A percentile compares a stretch with the other conserved stretches of the same genome.
Evolutionary conservation across 2,888 invertebrate genomes (phyloP).

Genomic region (Agrotis segetum): DNA sequence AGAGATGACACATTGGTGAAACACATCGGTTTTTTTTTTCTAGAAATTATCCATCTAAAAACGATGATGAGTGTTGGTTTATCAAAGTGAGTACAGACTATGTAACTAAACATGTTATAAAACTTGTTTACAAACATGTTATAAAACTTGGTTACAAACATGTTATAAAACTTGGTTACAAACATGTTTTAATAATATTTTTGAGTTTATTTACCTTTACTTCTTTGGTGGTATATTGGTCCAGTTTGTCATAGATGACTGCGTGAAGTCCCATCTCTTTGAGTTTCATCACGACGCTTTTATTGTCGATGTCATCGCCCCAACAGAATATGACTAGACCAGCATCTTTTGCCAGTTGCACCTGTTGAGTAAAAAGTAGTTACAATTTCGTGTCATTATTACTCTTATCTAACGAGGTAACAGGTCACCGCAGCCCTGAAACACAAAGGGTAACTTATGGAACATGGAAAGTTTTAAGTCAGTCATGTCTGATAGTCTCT

Average conservation of each 20-base stretch:
- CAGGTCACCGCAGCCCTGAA: no score
- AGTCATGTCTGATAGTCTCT: no score
- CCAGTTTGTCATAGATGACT: conserved; percentile 98
- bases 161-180: no score
- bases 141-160: no score
- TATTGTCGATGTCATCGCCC: conserved; percentile 99
- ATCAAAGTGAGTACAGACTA: neutral
- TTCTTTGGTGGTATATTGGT: conserved; percentile 93
- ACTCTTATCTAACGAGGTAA: no score
- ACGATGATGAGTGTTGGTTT: neutral
- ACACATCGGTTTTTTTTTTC: no score
- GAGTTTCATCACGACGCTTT: conserved; percentile 95
- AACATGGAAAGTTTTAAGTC: no score
- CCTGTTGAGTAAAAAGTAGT: conserved; percentile 81
- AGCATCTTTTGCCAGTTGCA: conserved; percentile 94
- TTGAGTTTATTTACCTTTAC: conserved; percentile 87
- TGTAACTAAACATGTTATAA: no score
- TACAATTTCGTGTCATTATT: neutral
- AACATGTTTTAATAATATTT: no score
- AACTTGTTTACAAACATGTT: no score
- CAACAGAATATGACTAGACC: conserved; percentile 98
- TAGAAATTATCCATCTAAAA: neutral
- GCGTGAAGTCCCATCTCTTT: conserved; percentile 98
- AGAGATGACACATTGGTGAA: neutral
- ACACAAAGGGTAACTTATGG: no score